phyloP scores from a whole-genome alignment of 1,140 invertebrate genomes.

The Augochlora pura region DNA sequence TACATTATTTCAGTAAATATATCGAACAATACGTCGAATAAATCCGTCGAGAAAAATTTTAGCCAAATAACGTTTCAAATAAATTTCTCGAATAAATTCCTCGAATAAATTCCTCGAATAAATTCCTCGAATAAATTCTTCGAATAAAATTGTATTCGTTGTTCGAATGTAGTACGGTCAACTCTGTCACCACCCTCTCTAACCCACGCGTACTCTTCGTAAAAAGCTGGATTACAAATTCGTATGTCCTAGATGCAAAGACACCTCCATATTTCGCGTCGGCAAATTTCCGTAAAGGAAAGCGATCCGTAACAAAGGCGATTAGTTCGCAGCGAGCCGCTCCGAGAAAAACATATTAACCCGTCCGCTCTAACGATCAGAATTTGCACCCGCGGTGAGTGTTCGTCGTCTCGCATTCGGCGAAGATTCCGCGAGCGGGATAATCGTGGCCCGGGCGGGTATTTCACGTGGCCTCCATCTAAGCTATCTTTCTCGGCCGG shows the following conservation, averaged over 20 bases:
- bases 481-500: constrained; percentile 18
- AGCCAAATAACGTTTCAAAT: no score
- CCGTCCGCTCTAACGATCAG: constrained; percentile 5
- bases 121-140: no score
- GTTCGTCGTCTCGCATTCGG: neutral
- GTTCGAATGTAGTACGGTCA: no score
- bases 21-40: no score
- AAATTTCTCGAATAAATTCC: no score
- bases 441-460: constrained; percentile 1
- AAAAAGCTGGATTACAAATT: no score
- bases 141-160: no score
- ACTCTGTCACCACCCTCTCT: no score
- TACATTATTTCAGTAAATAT: no score
- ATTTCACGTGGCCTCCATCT: neutral
- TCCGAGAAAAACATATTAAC: neutral
- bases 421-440: constrained; percentile 9
- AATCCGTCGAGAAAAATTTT: no score
- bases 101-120: no score
- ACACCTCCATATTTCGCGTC: neutral
- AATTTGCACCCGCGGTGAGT: neutral
- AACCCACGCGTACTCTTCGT: no score
- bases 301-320: neutral
- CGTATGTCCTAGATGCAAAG: neutral
- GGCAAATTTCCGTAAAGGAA: neutral
- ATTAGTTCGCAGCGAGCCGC: neutral